Evolutionary conservation across 2,888 invertebrate species (phyloP).

Genomic region (Lumbricus terrestris): DNA sequence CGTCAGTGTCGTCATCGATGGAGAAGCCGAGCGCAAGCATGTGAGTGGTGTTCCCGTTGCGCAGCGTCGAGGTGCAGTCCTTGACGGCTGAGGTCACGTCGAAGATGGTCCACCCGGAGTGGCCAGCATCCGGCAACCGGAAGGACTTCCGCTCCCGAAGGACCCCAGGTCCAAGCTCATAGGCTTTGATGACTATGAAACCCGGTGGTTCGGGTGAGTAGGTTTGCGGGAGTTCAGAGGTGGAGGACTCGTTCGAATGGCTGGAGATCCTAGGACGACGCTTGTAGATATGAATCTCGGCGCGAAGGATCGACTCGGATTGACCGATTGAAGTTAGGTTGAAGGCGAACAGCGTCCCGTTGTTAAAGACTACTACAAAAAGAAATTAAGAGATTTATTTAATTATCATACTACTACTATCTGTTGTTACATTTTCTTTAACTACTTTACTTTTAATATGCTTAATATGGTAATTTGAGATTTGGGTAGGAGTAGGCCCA

Average conservation of each 20-base stretch:
- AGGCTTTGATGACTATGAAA: constrained; percentile 44
- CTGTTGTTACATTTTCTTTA: neutral
- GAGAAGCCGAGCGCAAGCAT: constrained; percentile 50
- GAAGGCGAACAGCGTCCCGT: constrained; percentile 57
- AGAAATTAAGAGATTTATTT: no score
- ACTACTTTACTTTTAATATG: neutral
- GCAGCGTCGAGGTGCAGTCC: constrained; percentile 42
- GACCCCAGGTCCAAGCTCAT: constrained; percentile 47
- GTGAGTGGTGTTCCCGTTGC: constrained; percentile 41
- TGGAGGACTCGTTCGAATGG: neutral
- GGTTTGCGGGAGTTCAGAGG: neutral
- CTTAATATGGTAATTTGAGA: neutral
- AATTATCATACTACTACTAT: no score
- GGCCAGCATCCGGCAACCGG: constrained; percentile 35
- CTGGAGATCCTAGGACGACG: constrained; percentile 35
- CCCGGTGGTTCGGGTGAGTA: constrained; percentile 33
- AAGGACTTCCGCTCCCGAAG: constrained; percentile 43
- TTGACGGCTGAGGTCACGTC: constrained; percentile 37
- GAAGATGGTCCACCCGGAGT: constrained; percentile 23
- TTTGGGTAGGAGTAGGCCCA: no score
- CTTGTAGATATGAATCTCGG: constrained; percentile 58
- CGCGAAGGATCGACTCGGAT: constrained; percentile 53
- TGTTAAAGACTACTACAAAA: constrained; percentile 54
- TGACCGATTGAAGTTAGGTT: constrained; percentile 55
- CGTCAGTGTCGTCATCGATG: constrained; percentile 38